Percentiles rank a stretch among this genome's conserved stretches.
These are phyloP conservation scores for Leucophenga montana DNA, from an alignment of 2,888 invertebrate genomes.

Conservation along the genomic window DNA sequence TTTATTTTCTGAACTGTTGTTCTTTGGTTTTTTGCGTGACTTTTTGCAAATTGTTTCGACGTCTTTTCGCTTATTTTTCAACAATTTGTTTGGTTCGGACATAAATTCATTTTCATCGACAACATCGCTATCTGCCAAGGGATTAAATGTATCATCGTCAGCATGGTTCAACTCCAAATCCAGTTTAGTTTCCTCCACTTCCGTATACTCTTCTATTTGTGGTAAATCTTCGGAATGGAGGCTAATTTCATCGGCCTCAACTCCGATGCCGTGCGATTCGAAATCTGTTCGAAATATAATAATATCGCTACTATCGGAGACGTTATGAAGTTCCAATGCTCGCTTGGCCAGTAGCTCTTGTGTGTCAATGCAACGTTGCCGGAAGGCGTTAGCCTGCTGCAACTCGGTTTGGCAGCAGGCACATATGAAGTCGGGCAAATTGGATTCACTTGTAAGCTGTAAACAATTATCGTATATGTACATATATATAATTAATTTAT, in stretches of 20 bases:
- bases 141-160: neutral
- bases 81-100: no score
- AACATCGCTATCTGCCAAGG: neutral
- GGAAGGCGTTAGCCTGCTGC: constrained; percentile 48
- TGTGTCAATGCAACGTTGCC: constrained; percentile 50
- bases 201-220: neutral
- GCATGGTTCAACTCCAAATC: neutral
- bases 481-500: neutral
- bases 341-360: constrained; percentile 48
- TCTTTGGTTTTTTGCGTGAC: neutral
- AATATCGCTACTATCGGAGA: neutral
- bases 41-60: neutral
- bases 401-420: constrained; percentile 46
- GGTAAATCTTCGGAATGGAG: neutral
- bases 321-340: neutral
- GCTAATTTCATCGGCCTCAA: neutral
- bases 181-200: neutral
- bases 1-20: neutral
- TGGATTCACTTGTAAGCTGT: constrained; percentile 40
- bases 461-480: neutral
- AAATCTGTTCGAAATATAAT: neutral
- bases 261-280: neutral
- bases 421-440: constrained; percentile 51
- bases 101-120: neutral
- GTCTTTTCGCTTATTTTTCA: no score